These are phyloP conservation scores for Clarias macrocephalus DNA, from an alignment of 2,113 vertebrate species.

Conservation along the genomic window DNA sequence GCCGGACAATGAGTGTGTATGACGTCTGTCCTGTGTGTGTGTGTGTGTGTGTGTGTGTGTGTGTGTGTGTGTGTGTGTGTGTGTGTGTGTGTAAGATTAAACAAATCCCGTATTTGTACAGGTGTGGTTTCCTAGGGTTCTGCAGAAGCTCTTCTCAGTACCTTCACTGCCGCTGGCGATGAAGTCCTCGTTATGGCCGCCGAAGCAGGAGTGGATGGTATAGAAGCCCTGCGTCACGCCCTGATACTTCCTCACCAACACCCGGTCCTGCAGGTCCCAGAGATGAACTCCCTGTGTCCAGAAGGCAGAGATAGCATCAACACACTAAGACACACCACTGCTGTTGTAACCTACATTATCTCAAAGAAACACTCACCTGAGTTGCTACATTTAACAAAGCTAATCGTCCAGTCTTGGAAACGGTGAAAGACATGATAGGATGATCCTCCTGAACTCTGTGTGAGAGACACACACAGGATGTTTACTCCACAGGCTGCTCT, in stretches of 20 bases:
- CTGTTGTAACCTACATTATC: not conserved
- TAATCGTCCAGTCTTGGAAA: conserved; percentile 99
- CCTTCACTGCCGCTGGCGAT: conserved; percentile 99
- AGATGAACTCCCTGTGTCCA: conserved; percentile 92
- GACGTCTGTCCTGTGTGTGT: no score
- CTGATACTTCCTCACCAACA: conserved; percentile 99
- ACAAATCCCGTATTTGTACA: no score
- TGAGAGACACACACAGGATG: not conserved
- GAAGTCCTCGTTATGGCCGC: conserved; percentile 99
- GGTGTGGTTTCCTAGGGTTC: not conserved
- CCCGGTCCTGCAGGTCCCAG: conserved; percentile 99
- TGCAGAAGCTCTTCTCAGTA: conserved; percentile 56
- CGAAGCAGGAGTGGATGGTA: conserved; percentile 99
- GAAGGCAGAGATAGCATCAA: not conserved
- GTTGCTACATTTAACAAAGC: conserved; percentile 99
- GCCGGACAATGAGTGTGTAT: no score
- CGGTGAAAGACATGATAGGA: conserved; percentile 99
- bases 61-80: no score
- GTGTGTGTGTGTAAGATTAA: no score
- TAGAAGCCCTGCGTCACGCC: conserved; percentile 99
- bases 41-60: no score
- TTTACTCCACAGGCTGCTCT: no score
- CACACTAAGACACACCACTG: not conserved
- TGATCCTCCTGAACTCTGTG: conserved; percentile 99
- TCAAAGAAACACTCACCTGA: conserved; percentile 81